Conservation (phyloP, 2,113 vertebrate genomes). For the Pomatostomus ruficeps region DNA sequence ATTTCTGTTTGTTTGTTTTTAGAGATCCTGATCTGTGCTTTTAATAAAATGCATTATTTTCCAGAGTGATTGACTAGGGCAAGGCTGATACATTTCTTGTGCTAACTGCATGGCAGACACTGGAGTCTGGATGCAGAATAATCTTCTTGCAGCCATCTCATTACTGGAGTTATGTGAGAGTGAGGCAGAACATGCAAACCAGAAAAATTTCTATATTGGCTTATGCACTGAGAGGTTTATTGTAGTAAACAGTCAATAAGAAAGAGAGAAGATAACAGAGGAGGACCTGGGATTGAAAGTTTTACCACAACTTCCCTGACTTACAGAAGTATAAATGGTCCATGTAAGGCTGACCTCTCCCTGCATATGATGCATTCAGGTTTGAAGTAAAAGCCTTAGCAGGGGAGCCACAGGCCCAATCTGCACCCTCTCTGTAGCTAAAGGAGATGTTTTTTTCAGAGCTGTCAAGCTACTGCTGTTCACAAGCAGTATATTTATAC, state of each 20-base stretch:
- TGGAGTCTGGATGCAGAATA: neutral
- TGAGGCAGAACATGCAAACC: neutral
- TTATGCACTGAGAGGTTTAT: neutral
- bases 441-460: neutral
- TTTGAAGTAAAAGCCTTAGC: neutral
- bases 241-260: neutral
- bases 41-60: neutral
- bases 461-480: slow-evolving; percentile 26
- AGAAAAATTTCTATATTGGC: neutral
- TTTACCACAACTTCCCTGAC: neutral
- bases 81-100: neutral
- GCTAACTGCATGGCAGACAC: neutral
- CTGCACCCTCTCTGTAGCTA: neutral
- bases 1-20: neutral
- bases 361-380: neutral
- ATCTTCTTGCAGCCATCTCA: neutral
- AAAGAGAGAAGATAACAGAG: neutral
- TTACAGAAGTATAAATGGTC: neutral
- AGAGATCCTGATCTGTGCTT: neutral
- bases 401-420: neutral
- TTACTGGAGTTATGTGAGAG: neutral
- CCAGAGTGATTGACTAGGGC: neutral
- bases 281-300: neutral
- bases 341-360: neutral
- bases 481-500: slow-evolving; percentile 17